Evolutionary conservation across 2,113 vertebrate species (phyloP), one percentile per base, ranked within the genome.

Genomic region (Cathartes aura): DNA sequence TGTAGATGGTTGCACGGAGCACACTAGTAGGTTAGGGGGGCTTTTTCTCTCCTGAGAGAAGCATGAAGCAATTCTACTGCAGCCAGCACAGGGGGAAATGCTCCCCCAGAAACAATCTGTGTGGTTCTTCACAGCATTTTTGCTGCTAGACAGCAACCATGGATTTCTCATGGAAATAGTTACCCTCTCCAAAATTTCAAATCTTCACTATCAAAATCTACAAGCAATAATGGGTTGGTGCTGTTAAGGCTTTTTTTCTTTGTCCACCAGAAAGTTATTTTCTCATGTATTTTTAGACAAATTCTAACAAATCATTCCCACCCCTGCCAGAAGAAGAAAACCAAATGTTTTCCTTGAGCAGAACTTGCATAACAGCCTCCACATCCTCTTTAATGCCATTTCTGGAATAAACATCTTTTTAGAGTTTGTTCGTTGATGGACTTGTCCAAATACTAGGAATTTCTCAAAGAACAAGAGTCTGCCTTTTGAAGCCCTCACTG

Each of bases 1-100:
- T 56, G 22, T 0, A 12, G 8, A 4, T 8, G 17, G 40, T 22
- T 3, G 1, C 4, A 1, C 3, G 27, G 34, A 83, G 32, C 45
- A 42, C 11, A 5, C 2, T 2, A n/a, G n/a, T 21, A 67, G 34
- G 34, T 50, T 36, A 5, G 45, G 19, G 5, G 26, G 26, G 9
- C 23, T 74, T 52, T 66, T 82, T 45, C 32, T 45, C 47, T 71
- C 47, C 63, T 63, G 36, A 66, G 19, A 58, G 60, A 86, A 79
- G 59, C 75, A 79, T 1, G 2, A 14, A 84, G 20, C 12, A 52
- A 17, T 63, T 58, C 67, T 53, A 18, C 30, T 71, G 82, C n/a
- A 66, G 64, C 47, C 68, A 43, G 17, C 29, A 55, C 34, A 47
- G 47, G 43, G 43, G 82, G 48, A 89, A 75, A 71, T 14, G 18